Base-by-base conservation (phyloP, 2,888 invertebrate genomes). In the Drosophila mettleri region DNA sequence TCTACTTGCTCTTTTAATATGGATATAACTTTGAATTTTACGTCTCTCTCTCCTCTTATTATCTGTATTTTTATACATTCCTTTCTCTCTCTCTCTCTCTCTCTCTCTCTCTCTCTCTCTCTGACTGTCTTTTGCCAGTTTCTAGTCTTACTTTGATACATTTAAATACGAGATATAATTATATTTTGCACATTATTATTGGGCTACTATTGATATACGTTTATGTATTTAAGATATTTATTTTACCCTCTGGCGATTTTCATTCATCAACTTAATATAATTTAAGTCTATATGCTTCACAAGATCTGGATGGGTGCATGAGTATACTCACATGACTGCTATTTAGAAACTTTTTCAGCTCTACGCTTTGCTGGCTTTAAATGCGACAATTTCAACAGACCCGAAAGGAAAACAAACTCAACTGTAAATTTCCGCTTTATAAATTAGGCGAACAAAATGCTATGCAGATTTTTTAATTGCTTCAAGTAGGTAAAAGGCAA, bases 401-500 rank as follows among this genome's bases (percentile, higher is more conserved):
- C 45, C 38, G 39, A 45, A 27, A 27, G 14, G 43, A 45, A 43
- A 53, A 20, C 22, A 18, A 61, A 58, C 9, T 66, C 51, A 70
- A 74, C 66, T 65, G 53, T 57, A 68, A 70, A 63, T 74, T 69
- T 74, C 46, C 67, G 73, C 67, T 59, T 69, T 49, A 63, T 68
- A 62, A 63, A 62, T 46, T 48, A 31, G 45, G 52, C 45, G 54
- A 41, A 59, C 57, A 69, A 68, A 84, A 69, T 48, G 41, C 46
- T 74, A 80, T 81, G 87, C 82, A 70, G 72, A 81, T 87, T 60
- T 77, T 45, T 70, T 70, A 74, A 84, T 72, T 84, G 65, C 57
- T 53, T 9, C 34, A 39, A 38, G 51, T 52, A 39, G 46, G 54
- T 55, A 65, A 46, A 41, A 63, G 59, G 58, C 63, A 62, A 77